Base-by-base conservation (phyloP, 2,888 invertebrate genomes). In the Tiliacea citrago region DNA sequence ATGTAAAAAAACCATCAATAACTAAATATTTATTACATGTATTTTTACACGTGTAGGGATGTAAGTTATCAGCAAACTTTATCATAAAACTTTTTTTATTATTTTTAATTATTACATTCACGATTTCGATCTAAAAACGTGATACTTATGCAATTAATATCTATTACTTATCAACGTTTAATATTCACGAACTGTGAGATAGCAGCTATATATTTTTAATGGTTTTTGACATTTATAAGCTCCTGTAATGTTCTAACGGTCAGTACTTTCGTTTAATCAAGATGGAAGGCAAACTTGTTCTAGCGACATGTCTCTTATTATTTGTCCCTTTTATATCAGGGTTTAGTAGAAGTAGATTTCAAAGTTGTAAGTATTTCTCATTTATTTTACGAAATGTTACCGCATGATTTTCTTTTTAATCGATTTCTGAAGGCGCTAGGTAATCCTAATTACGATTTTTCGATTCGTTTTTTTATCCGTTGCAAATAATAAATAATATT, bases 81-180 rank as follows among this genome's bases (percentile, higher is more conserved):
- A n/a, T n/a, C n/a, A 18, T 51, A 9, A 53, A 47, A 65, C 21
- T 35, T 65, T 70, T n/a, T 63, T 53, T 13, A 24, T 35, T 16
- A n/a, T n/a, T 6, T 42, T 75, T 76, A 55, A n/a, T n/a, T 49
- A 35, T 60, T 2, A 9, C 7, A 4, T 18, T 51, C 77, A 78
- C 80, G 77, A 62, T 57, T 49, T 49, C 2, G 13, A 9, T 51
- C 0, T 65, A 65, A 72, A 68, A 71, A 29, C 42, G 6, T 42
- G 2, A 18, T 18, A 18, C 16, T 0, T 42, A 55, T 5, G 21
- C 9, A 24, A 63, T 24, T n/a, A n/a, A n/a, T n/a, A n/a, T n/a
- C n/a, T n/a, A n/a, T n/a, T 42, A 75, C 12, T 29, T 77, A 69
- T 51, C n/a, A 39, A 21, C 1, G 53, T 66, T 79, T 79, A 53